These are phyloP conservation scores for Scaptomyza cyrtandrae DNA, from an alignment of 2,888 invertebrate species.

Conservation along the genomic window DNA sequence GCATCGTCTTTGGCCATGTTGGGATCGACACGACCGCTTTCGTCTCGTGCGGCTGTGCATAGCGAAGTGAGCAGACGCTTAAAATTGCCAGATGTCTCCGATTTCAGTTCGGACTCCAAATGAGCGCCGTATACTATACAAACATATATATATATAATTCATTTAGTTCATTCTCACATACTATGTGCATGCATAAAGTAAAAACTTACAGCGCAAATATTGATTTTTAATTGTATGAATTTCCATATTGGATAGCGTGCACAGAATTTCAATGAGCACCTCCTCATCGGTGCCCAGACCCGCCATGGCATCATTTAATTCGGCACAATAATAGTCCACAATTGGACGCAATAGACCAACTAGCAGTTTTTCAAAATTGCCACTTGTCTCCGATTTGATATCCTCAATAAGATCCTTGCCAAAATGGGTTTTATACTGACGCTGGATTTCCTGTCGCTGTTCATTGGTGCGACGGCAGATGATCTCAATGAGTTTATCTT, in stretches of 20 bases:
- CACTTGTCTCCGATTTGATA: slow-evolving; percentile 94
- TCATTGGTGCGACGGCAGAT: slow-evolving; percentile 92
- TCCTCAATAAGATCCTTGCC: slow-evolving; percentile 91
- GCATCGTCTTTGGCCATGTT: slow-evolving; percentile 92
- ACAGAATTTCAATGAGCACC: slow-evolving; percentile 94
- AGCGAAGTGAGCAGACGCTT: slow-evolving; percentile 94
- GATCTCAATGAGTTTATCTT: slow-evolving; percentile 93
- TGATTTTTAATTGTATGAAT: slow-evolving; percentile 91
- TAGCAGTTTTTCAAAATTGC: slow-evolving; percentile 93
- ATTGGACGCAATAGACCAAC: slow-evolving; percentile 94
- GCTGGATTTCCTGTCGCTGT: slow-evolving; percentile 89
- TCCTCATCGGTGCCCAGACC: slow-evolving; percentile 94
- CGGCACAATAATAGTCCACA: slow-evolving; percentile 91
- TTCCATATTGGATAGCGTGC: slow-evolving; percentile 93
- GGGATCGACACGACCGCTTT: slow-evolving; percentile 90
- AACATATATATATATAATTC: not conserved
- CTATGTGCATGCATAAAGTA: not conserved
- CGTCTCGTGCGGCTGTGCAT: slow-evolving; percentile 89
- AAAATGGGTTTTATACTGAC: slow-evolving; percentile 84
- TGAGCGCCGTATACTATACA: slow-evolving; percentile 90
- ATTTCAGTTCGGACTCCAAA: slow-evolving; percentile 92
- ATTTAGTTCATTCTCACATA: not conserved
- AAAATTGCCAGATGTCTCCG: slow-evolving; percentile 97
- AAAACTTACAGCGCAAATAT: slow-evolving; percentile 90
- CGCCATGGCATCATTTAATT: slow-evolving; percentile 92